Base-by-base conservation (phyloP, 2,888 invertebrate genomes). In the Nemotelus nigrinus region DNA sequence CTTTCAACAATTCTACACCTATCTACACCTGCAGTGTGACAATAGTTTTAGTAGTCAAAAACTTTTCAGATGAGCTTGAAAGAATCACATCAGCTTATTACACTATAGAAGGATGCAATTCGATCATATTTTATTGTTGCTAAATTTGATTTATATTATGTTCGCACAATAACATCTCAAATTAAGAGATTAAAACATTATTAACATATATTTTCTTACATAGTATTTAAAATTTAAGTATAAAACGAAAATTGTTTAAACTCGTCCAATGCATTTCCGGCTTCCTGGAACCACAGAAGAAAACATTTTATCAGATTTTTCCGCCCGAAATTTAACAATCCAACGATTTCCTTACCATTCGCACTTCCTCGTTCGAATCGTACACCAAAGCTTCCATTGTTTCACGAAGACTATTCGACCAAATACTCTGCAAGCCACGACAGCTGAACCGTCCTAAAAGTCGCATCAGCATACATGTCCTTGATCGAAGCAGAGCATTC, bases 401-500 rank as follows among this genome's bases (percentile, higher is more conserved):
- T 55, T 81, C 81, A 53, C 83, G 83, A 0, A 87, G 78, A 39
- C 84, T 83, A 0, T 80, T 72, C 10, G 82, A 83, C 87, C 87
- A 87, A 65, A 85, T 82, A 68, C 81, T 84, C 79, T 87, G 87
- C 77, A 95, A 88, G 0, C 91, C 90, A 10, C 91, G 90, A 81
- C 91, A 90, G 67, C 92, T 92, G 82, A 91, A 91, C 71, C 92
- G 91, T 45, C 92, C 92, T 77, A 95, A 85, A 45, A 93, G 88
- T 81, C 92, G 89, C 39, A 94, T 88, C n/a, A 95, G 88, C 81
- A 92, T 90, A 83, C 95, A 94, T 7, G 92, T 89, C 82, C 94
- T 89, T 82, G 91, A 90, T 81, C 90, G 83, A 5, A 93, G 82
- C 0, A 89, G 85, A 77, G 90, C 88, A 81, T 89, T 89, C 0